Percentiles rank a stretch among this genome's conserved stretches.
phyloP scores from a whole-genome alignment of 2,797 vertebrate genomes.

The Champsocephalus gunnari region DNA sequence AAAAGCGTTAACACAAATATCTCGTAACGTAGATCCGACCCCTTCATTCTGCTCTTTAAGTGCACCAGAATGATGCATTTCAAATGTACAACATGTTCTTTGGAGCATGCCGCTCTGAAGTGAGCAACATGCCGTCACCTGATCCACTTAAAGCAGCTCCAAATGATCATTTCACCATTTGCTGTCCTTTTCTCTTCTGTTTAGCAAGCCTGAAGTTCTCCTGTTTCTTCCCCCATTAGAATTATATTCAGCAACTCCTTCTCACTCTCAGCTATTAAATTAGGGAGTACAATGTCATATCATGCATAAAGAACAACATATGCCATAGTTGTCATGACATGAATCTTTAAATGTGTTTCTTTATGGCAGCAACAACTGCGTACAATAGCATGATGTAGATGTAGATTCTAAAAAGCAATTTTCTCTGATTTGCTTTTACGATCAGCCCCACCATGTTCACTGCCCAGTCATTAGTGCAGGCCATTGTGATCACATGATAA shows the following conservation, averaged over 20 bases:
- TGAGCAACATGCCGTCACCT: not conserved
- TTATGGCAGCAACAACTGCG: constrained; percentile 1
- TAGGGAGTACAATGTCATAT: not conserved
- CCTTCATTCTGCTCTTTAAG: no score
- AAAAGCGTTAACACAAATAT: no score
- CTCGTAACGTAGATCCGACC: no score
- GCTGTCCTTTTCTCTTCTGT: not conserved
- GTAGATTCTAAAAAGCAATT: constrained; percentile 19
- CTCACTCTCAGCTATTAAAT: not conserved
- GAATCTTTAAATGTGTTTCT: constrained; percentile 2
- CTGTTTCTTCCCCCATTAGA: not conserved
- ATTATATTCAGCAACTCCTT: not conserved
- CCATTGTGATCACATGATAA: constrained; percentile 31
- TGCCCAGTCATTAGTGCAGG: constrained; percentile 34
- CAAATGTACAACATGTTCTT: no score
- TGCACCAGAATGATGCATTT: no score
- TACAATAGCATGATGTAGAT: constrained; percentile 8
- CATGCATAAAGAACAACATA: not conserved
- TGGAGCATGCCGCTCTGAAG: no score
- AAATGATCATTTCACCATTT: not conserved
- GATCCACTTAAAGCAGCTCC: not conserved
- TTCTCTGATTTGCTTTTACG: constrained; percentile 19
- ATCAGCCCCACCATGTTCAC: constrained; percentile 19
- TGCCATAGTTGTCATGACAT: not conserved
- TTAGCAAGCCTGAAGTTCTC: not conserved